These are phyloP conservation scores for Camponotus pennsylvanicus DNA, from an alignment of 1,140 invertebrate genomes.

Conservation along the genomic window DNA sequence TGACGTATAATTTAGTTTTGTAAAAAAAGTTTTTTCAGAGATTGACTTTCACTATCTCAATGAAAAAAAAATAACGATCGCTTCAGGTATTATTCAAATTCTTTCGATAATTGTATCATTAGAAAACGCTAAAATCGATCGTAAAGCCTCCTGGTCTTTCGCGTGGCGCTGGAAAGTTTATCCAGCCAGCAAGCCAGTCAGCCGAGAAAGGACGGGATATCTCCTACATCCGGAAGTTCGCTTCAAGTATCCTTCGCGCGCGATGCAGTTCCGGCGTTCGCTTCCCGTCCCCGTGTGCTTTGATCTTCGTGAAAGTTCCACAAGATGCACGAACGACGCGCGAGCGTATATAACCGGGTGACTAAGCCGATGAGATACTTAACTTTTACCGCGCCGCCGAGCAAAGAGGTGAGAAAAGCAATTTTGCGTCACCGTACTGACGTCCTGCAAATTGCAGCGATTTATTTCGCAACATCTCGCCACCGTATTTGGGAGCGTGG, in stretches of 20 bases:
- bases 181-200: constrained; percentile 8
- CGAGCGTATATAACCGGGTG: constrained; percentile 31
- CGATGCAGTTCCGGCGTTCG: constrained; percentile 43
- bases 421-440: constrained; percentile 60
- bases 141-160: constrained; percentile 33
- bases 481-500: not conserved
- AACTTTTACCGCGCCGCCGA: constrained; percentile 57
- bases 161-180: constrained; percentile 32
- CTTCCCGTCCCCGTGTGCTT: constrained; percentile 24
- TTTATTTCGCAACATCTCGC: constrained; percentile 42
- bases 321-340: constrained; percentile 46
- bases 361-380: constrained; percentile 64
- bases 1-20: not conserved
- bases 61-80: not conserved
- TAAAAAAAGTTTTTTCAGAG: not conserved
- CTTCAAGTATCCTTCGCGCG: constrained; percentile 56
- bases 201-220: constrained; percentile 40
- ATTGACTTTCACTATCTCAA: not conserved
- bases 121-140: constrained; percentile 4
- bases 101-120: constrained; percentile 36
- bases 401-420: constrained; percentile 58
- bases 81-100: constrained; percentile 24
- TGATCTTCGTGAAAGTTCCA: constrained; percentile 62
- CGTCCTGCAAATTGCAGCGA: constrained; percentile 59
- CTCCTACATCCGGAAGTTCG: constrained; percentile 58